Base-by-base conservation (phyloP, 2,888 invertebrate genomes). In the Aelia acuminata region DNA sequence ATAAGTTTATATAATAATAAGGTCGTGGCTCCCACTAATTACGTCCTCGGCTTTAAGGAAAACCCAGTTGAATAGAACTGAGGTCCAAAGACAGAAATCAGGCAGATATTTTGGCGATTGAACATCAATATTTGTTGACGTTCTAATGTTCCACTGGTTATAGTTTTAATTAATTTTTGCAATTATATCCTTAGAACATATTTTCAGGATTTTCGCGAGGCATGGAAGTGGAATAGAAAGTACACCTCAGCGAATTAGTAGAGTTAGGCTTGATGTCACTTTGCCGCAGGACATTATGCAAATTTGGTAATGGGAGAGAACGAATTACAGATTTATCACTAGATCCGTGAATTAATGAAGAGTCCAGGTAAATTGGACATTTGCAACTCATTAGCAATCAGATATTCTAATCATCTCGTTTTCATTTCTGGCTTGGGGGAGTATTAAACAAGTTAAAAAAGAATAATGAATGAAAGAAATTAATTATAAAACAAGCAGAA, bases 331-430 rank as follows among this genome's bases (percentile, higher is more conserved):
- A 70, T 70, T 70, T 70, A 70, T 70, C 35, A 70, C 80, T 43
- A n/a, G 39, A 43, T 43, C 43, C 13, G 80, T 43, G 43, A n/a
- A 39, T 80, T 39, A 80, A 80, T 80, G 80, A 80, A 43, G 15
- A 35, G 13, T 15, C 1, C 39, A 80, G 80, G 80, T 43, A 43
- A 43, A 80, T 80, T 80, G 43, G 80, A n/a, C 80, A 80, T 80
- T 80, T 80, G 43, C 80, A 80, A 80, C 80, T 80, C 43, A 80
- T 80, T 80, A 80, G n/a, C 43, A 80, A 80, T 80, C 80, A 43
- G n/a, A 22, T 43, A 43, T 80, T 80, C 80, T 35, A 80, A 80
- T 80, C 43, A 43, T 43, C 22, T n/a, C 80, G 43, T 43, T 80
- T 75, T 43, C 80, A 43, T 80, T 80, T 80, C 43, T 22, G 7